Conservation (phyloP, 2,888 invertebrate genomes). For the Oxystoma pomonae region DNA sequence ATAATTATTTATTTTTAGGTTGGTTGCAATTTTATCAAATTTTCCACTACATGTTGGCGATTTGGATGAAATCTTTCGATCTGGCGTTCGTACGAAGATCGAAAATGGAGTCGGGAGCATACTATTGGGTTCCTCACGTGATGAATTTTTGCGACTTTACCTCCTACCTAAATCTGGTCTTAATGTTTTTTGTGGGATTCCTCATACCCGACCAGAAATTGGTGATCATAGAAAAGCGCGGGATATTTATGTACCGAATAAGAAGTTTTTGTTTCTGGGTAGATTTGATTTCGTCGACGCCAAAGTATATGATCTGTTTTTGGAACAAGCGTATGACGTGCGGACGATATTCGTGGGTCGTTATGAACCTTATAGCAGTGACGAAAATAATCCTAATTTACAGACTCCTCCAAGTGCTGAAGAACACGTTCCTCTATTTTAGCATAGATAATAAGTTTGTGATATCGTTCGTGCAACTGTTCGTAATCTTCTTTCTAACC, state of each 20-base stretch:
- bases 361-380: neutral
- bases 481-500: neutral
- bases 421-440: neutral
- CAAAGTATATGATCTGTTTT: neutral
- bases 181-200: neutral
- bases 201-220: neutral
- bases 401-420: neutral
- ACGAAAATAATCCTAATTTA: neutral
- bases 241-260: neutral
- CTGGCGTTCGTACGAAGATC: neutral
- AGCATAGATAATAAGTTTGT: neutral
- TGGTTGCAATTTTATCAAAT: neutral
- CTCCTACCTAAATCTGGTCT: neutral
- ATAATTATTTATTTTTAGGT: neutral
- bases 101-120: neutral
- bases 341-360: neutral
- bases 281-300: neutral
- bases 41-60: neutral
- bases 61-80: conserved; percentile 7
- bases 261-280: neutral
- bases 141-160: neutral
- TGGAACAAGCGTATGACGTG: neutral
- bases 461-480: neutral
- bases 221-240: neutral
- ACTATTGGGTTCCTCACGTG: neutral